Conservation (phyloP, 2,888 invertebrate species). For the Amorpha juglandis region DNA sequence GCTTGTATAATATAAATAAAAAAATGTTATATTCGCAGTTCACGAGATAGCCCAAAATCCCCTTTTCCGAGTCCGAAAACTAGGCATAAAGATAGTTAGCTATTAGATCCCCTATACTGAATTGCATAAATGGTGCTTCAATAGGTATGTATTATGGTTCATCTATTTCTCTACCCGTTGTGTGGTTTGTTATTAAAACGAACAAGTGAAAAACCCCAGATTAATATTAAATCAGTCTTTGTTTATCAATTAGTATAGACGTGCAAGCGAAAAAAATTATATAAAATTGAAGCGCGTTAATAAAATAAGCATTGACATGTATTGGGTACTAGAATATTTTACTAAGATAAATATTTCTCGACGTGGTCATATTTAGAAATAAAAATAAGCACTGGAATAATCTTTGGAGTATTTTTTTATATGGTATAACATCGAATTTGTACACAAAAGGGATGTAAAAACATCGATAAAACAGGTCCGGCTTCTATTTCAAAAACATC, state of each 20-base stretch:
- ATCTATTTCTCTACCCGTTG: no score
- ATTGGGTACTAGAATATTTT: neutral
- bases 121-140: no score
- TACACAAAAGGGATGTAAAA: neutral
- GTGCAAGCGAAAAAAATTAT: neutral
- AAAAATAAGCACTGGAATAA: neutral
- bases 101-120: no score
- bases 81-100: no score
- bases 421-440: neutral
- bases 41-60: no score
- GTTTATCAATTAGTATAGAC: neutral
- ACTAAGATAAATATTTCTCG: neutral
- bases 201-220: neutral
- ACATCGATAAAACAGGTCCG: neutral
- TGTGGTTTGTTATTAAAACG: neutral
- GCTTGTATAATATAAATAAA: neutral
- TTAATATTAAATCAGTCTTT: slow-evolving; percentile 1
- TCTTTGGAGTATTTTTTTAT: neutral
- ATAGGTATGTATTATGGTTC: no score
- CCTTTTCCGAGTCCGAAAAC: no score
- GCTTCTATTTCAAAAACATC: neutral
- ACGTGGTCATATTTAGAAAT: neutral
- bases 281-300: neutral
- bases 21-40: neutral
- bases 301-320: neutral